phyloP scores from a whole-genome alignment of 2,113 vertebrate genomes.

The Zapus hudsonius region DNA sequence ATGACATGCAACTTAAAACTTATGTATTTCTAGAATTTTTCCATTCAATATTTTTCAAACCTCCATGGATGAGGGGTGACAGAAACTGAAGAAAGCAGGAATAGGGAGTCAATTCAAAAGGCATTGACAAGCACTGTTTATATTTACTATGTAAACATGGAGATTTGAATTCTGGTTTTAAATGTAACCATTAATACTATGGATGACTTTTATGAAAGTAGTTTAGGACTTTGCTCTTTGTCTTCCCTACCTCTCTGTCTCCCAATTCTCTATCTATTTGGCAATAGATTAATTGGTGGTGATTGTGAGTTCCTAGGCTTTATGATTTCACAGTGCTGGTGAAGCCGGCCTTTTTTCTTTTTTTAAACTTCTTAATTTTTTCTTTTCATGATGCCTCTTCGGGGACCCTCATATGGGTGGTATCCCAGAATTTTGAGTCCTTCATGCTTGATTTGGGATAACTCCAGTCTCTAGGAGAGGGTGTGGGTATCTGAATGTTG shows the following conservation, averaged over 20 bases:
- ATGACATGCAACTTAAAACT: background rate
- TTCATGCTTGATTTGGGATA: background rate
- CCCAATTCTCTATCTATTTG: background rate
- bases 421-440: background rate
- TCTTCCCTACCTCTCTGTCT: background rate
- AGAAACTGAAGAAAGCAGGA: background rate
- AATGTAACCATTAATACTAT: background rate
- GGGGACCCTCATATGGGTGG: background rate
- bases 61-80: background rate
- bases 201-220: background rate
- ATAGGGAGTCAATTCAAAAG: background rate
- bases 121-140: background rate
- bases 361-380: background rate
- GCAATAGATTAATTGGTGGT: background rate
- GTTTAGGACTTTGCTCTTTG: background rate
- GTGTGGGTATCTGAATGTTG: fast-evolving
- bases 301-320: background rate
- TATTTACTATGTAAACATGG: background rate
- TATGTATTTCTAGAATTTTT: background rate
- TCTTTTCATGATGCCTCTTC: background rate
- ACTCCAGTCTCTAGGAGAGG: background rate
- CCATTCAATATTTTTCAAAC: background rate
- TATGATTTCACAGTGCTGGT: background rate
- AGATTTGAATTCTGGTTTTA: background rate
- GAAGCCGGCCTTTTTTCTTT: background rate